Evolutionary conservation across 1,140 invertebrate genomes (phyloP).

Genomic region (Camponotus vicinus): DNA sequence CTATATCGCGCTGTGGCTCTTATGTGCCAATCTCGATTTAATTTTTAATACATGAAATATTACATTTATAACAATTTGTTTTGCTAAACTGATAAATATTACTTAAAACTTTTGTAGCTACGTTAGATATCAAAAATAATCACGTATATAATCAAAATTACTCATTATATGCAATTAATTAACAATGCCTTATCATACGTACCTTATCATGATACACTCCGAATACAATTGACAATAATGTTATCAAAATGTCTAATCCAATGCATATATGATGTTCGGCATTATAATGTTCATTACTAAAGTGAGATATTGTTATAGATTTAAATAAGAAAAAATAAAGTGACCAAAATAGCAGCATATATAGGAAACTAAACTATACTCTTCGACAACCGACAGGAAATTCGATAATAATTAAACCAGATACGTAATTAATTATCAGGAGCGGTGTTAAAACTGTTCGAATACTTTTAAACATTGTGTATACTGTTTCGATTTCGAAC

Average conservation of each 20-base stretch:
- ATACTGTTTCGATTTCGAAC: not conserved
- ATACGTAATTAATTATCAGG: not conserved
- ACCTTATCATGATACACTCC: conserved; percentile 12
- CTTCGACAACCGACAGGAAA: not conserved
- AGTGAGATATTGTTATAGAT: not conserved
- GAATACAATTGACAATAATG: not conserved
- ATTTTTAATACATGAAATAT: no score
- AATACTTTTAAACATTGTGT: not conserved
- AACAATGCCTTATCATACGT: not conserved
- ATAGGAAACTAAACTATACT: not conserved
- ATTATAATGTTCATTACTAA: not conserved
- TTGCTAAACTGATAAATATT: no score
- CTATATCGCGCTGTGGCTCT: no score
- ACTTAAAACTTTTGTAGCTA: no score
- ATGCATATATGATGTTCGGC: not conserved
- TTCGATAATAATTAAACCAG: conserved; percentile 15
- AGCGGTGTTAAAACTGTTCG: conserved; percentile 9
- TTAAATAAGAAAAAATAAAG: not conserved
- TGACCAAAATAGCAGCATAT: not conserved
- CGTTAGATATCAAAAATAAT: no score
- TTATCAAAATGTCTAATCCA: not conserved
- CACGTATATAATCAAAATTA: no score
- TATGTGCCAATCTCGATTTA: no score
- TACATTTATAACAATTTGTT: no score
- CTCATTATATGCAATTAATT: not conserved